These are phyloP conservation scores for Dryadula phaetusa DNA, from an alignment of 2,888 invertebrate genomes.

Conservation along the genomic window DNA sequence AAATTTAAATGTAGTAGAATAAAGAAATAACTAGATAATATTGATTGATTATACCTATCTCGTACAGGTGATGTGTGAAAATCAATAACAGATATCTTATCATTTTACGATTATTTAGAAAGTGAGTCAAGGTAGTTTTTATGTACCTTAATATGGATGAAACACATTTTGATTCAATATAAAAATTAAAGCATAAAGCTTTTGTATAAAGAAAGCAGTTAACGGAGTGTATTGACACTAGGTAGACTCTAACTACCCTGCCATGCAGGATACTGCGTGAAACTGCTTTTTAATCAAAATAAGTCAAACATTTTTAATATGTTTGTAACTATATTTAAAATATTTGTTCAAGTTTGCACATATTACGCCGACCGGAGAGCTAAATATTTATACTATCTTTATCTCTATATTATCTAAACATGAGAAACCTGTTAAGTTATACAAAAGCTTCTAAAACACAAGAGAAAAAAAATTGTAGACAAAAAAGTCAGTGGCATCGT, in stretches of 20 bases:
- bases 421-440: too few species aligned
- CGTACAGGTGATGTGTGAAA: slow-evolving; percentile 11
- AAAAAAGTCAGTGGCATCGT: background rate
- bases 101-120: slow-evolving; percentile 31
- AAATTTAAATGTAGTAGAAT: too few species aligned
- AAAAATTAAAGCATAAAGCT: background rate
- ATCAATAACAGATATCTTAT: slow-evolving; percentile 31
- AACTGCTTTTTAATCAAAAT: too few species aligned
- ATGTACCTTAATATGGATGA: slow-evolving; percentile 8
- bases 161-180: background rate
- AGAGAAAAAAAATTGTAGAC: background rate
- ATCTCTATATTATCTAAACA: background rate
- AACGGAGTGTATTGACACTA: too few species aligned
- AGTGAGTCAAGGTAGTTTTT: slow-evolving; percentile 35
- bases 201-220: too few species aligned
- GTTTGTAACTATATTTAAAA: background rate
- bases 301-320: background rate
- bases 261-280: too few species aligned
- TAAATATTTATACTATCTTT: background rate
- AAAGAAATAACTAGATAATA: too few species aligned
- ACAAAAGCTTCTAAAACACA: too few species aligned
- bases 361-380: background rate
- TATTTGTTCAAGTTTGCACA: background rate
- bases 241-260: too few species aligned
- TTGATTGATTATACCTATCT: background rate